phyloP scores from a whole-genome alignment of 2,113 vertebrate genomes.

The Pseudorectes ferrugineus region DNA sequence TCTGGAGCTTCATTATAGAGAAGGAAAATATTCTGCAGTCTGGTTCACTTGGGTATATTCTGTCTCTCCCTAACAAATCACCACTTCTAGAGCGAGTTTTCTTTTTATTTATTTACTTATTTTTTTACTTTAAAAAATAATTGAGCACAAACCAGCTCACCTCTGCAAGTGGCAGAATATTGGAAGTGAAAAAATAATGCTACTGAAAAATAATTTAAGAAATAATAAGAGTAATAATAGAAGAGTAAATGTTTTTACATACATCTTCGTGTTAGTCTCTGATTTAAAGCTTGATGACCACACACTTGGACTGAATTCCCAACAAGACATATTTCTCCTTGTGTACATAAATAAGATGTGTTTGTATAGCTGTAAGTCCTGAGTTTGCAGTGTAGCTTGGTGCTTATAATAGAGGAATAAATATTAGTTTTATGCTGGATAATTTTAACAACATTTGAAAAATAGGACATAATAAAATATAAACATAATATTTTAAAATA shows the following conservation, averaged over 20 bases:
- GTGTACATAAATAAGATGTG: slow-evolving; percentile 14
- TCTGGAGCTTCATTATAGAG: slow-evolving; percentile 24
- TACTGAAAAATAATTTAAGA: not conserved
- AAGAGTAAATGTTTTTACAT: not conserved
- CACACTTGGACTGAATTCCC: slow-evolving; percentile 26
- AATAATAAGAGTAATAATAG: not conserved
- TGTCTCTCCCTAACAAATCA: not conserved
- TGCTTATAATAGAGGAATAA: slow-evolving; percentile 64
- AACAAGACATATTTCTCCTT: slow-evolving; percentile 21
- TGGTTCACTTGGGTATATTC: slow-evolving; percentile 6
- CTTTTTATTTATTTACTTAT: slow-evolving; percentile 3
- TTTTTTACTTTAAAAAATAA: slow-evolving; percentile 11
- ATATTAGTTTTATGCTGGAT: slow-evolving; percentile 70
- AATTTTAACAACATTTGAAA: slow-evolving; percentile 62
- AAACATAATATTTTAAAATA: slow-evolving; percentile 69
- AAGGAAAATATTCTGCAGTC: not conserved
- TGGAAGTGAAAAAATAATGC: not conserved
- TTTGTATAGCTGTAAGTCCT: slow-evolving; percentile 56
- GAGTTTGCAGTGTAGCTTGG: slow-evolving; percentile 20
- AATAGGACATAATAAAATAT: slow-evolving; percentile 65
- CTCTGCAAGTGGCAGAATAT: not conserved
- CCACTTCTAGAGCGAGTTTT: not conserved
- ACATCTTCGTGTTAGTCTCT: not conserved
- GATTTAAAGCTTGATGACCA: slow-evolving; percentile 56
- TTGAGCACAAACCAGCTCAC: not conserved